Evolutionary conservation across 2,888 invertebrate genomes (phyloP), one percentile per base, ranked within the genome.

Genomic region (Falcaria lacertinaria): DNA sequence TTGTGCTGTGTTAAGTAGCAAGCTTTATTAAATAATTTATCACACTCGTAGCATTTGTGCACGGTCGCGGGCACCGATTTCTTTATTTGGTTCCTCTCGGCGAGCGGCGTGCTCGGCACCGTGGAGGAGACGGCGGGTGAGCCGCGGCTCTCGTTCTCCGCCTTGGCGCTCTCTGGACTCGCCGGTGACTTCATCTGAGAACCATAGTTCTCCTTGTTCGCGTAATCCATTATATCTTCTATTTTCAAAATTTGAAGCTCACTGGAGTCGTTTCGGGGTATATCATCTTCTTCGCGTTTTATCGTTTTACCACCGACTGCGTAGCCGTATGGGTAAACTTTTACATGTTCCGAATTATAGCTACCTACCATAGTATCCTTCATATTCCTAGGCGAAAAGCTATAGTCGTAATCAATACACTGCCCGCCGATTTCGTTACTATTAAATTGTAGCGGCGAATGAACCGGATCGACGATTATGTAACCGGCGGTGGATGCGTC

Each of bases 1-100:
- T 96, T 96, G 81, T 97, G 97, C 76, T 97, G 97, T 41, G 96
- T 97, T 44, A 97, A 89, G 74, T 97, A 97, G 77, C 97, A 97
- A 39, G 94, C 93, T 66, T 94, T 95, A 76, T 95, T 95, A 84
- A 97, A 97, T 34, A 93, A 84, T 79, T 96, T 96, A 75, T 94
- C 93, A 82, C 97, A 97, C 69, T 94, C 93, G 67, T 92, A 91
- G 80, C 96, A 97, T 80, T 94, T 94, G 75, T 93, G 92, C 41
- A 88, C 73, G 4, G 71, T 73, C 14, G 64, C 65, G 8, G 80
- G 61, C 34, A 66, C 60, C 5, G 73, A 52, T 50, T 81, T 81
- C 50, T 84, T 82, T 36, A 86, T 57, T 48, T 82, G 80, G 57
- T 88, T 89, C 41, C 85, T 73, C 63, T 88, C 87, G 3, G 79